Conservation (phyloP, 2,797 vertebrate genomes). For the Urocyon cinereoargenteus region DNA sequence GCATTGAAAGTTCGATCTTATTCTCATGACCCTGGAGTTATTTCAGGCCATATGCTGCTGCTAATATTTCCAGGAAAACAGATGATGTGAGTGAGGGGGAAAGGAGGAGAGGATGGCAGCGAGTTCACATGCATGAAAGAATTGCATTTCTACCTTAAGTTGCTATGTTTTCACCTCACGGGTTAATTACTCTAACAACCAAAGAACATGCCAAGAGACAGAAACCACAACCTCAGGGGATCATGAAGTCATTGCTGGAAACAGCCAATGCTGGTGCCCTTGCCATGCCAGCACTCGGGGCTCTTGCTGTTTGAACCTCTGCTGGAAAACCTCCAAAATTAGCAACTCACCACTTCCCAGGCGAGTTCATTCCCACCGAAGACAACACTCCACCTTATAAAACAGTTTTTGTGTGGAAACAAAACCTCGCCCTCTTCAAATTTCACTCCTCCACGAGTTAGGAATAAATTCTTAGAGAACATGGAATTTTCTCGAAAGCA, state of each 20-base stretch:
- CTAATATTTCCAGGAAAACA: background rate
- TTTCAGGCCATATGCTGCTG: slow-evolving; percentile 66
- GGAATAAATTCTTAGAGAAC: background rate
- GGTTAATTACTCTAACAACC: background rate
- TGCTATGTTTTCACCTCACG: background rate
- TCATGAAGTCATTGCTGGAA: accelerated
- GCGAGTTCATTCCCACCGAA: accelerated
- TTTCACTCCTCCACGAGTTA: background rate
- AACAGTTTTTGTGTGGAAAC: background rate
- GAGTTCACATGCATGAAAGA: background rate
- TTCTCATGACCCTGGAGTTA: slow-evolving; percentile 70
- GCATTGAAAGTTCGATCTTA: slow-evolving; percentile 76
- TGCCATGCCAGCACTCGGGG: accelerated
- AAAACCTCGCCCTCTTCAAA: background rate
- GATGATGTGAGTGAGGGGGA: background rate
- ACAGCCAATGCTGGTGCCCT: accelerated
- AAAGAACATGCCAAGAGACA: background rate
- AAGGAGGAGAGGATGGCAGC: accelerated
- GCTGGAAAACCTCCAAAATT: background rate
- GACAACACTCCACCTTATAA: background rate
- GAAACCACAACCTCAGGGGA: background rate
- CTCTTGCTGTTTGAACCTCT: too few species aligned
- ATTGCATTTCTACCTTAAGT: background rate
- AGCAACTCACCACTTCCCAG: background rate
- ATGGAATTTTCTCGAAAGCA: background rate